A percentile compares a stretch with the other conserved stretches of the same genome.
Evolutionary conservation across 2,113 vertebrate species (phyloP).

Genomic region (Phrynosoma blainvillii): DNA sequence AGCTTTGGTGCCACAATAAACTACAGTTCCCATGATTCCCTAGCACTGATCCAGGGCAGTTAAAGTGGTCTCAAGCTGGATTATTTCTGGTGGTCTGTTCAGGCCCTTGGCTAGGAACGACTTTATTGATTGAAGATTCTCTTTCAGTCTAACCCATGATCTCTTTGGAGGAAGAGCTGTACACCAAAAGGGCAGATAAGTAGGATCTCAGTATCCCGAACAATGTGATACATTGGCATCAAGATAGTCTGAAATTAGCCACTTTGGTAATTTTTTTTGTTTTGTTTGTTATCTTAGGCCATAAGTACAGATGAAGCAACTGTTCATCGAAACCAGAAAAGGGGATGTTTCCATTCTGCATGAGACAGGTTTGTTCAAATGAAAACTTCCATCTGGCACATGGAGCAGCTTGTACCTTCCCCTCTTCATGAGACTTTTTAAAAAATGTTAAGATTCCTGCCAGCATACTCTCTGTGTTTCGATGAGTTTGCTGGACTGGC

Average conservation of each 20-base stretch:
- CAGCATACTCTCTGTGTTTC: accelerated
- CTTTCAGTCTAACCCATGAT: background rate
- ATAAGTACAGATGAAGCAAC: slow-evolving; percentile 39
- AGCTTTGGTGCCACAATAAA: too few relatives aligned
- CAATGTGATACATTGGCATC: background rate
- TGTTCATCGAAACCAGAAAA: background rate
- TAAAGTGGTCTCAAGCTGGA: too few relatives aligned
- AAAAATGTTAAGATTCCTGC: background rate
- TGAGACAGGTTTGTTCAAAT: slow-evolving; percentile 25
- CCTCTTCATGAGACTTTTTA: background rate
- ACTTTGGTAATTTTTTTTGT: background rate
- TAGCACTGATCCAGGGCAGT: too few relatives aligned
- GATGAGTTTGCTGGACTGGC: background rate
- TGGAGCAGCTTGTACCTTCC: background rate
- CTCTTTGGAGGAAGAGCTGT: background rate
- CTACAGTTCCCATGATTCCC: too few relatives aligned
- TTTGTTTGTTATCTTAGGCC: background rate
- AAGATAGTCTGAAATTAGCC: background rate
- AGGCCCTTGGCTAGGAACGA: too few relatives aligned
- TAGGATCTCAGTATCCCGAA: background rate
- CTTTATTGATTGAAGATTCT: background rate
- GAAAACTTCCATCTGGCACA: background rate
- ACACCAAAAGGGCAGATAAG: background rate
- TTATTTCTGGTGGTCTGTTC: too few relatives aligned
- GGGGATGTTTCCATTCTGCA: background rate